Evolutionary conservation across 2,797 vertebrate species (phyloP).

Genomic region (Sebastes hubbsi): DNA sequence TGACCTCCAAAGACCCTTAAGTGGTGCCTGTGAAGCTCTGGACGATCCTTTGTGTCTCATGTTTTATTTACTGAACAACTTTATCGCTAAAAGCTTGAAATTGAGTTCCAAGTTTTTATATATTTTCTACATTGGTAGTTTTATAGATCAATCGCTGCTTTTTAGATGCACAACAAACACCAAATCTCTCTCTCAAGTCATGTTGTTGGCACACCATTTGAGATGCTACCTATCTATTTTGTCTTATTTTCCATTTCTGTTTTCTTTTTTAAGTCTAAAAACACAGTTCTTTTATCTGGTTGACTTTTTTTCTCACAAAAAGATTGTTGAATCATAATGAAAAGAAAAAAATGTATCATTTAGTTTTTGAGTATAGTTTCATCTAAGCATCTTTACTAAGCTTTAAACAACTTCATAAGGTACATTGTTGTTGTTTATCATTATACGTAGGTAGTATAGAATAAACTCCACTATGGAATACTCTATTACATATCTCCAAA

Average conservation of each 20-base stretch:
- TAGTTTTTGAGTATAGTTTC: background rate
- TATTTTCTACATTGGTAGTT: background rate
- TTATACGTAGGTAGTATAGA: too few species aligned
- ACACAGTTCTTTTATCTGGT: background rate
- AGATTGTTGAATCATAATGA: background rate
- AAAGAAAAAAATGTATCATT: background rate
- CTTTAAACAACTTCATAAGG: background rate
- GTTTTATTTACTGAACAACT: conserved; percentile 18
- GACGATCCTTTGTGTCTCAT: conserved; percentile 8
- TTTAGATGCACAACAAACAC: background rate
- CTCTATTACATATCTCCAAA: too few species aligned
- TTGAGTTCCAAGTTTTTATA: background rate
- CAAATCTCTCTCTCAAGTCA: background rate
- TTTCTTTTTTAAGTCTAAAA: background rate
- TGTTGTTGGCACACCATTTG: background rate
- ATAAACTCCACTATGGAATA: too few species aligned
- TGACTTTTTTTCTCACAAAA: background rate
- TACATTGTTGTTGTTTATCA: background rate
- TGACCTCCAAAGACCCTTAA: background rate
- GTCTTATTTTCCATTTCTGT: background rate
- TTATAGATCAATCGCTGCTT: background rate
- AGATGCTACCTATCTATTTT: background rate
- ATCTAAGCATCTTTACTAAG: background rate
- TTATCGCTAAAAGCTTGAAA: background rate
- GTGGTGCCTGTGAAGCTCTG: background rate